Evolutionary conservation across 2,113 vertebrate genomes (phyloP), one percentile per base, ranked within the genome.

Genomic region (Uropsilus gracilis): DNA sequence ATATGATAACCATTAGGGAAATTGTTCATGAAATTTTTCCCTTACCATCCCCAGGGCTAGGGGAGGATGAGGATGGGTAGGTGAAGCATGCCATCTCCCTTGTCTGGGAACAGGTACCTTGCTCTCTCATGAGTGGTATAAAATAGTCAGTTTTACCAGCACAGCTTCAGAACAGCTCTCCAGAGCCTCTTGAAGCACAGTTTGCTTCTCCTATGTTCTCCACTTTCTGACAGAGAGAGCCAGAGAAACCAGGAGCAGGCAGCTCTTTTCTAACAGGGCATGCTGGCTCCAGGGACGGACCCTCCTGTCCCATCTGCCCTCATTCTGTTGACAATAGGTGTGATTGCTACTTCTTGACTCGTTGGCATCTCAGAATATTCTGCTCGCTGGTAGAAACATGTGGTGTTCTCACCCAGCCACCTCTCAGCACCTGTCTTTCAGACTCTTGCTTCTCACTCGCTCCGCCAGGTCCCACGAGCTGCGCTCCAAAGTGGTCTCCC

Each of bases 401-500:
- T 77, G 68, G n/a, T 24, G n/a, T 71, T 86, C 37, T 89, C 32
- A 37, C 39, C 68, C 34, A 86, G 20, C 34, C n/a, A n/a, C n/a
- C n/a, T n/a, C n/a, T n/a, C n/a, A n/a, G n/a, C n/a, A n/a, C n/a
- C n/a, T n/a, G n/a, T 42, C 44, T n/a, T 37, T 71, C 46, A 63
- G 3, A 0, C 55, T 11, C 2, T 22, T 3, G 32, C 30, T 71
- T 39, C 39, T 92, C 32, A 0, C 16, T 94, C 76, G 89, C 64
- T 76, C 91, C 92, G 90, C 81, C 97, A 99, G 99, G 96, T 99
- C 99, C 46, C 99, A 99, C 24, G 99, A 99, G 93, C 86, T 99
- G 78, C 99, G 99, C 30, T 99, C 99, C 55, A 99, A 99, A 98
- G 98, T 99, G 48, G 99, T 99, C 8, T 99, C 99, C 55, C 98